A percentile compares a stretch with the other conserved stretches of the same genome.
These are phyloP conservation scores for Falco punctatus DNA, from an alignment of 2,113 vertebrate genomes.

Conservation along the genomic window DNA sequence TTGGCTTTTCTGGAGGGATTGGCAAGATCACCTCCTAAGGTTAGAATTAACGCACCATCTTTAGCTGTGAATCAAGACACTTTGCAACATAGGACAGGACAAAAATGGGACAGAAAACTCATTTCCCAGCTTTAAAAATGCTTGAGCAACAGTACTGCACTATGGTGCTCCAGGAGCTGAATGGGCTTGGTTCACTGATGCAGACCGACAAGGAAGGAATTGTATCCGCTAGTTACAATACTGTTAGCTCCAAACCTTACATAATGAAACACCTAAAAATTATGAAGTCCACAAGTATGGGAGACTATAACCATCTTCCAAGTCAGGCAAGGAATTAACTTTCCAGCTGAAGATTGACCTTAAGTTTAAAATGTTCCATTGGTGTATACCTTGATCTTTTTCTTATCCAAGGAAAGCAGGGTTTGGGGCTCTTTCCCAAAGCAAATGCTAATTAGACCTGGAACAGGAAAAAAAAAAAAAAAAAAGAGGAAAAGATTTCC, in stretches of 20 bases:
- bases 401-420: neutral
- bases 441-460: neutral
- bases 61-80: neutral
- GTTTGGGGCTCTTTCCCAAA: neutral
- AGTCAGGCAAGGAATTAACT: neutral
- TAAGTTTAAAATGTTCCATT: neutral
- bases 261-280: neutral
- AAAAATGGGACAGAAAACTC: neutral
- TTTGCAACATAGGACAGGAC: neutral
- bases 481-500: neutral
- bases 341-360: neutral
- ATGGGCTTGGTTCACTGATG: neutral
- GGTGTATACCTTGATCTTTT: neutral
- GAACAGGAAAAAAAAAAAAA: neutral
- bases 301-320: neutral
- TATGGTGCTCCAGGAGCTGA: neutral
- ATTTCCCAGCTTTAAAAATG: neutral
- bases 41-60: neutral
- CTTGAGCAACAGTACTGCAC: neutral
- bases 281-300: neutral
- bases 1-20: neutral
- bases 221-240: neutral
- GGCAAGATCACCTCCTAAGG: neutral
- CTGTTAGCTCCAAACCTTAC: neutral
- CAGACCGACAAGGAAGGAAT: neutral